Conservation (phyloP, 2,888 invertebrate genomes). For the Watsonalla cultraria region DNA sequence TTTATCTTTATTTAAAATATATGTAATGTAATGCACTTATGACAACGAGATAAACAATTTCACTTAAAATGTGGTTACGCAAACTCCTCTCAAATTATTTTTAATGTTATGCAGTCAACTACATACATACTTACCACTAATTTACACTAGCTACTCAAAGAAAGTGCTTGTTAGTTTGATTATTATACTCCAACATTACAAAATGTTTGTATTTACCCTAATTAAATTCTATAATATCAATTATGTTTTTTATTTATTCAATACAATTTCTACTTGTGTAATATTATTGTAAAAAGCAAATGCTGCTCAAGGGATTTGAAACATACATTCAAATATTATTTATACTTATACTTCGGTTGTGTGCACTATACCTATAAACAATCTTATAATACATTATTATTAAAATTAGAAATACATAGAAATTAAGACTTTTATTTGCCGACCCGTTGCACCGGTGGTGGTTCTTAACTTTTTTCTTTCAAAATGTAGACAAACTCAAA, state of each 20-base stretch:
- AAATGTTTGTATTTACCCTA: conserved; percentile 78
- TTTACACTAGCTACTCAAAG: conserved; percentile 66
- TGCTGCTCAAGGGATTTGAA: neutral
- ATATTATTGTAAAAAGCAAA: neutral
- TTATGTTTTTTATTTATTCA: conserved; percentile 46
- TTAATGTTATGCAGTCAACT: conserved; percentile 39
- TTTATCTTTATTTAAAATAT: conserved; percentile 16
- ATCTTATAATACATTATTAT: too few species aligned
- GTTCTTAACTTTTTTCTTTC: too few species aligned
- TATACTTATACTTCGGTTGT: too few species aligned
- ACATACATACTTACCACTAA: conserved; percentile 51
- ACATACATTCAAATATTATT: too few species aligned
- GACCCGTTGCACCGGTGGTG: too few species aligned
- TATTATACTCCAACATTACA: conserved; percentile 76
- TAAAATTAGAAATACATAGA: too few species aligned
- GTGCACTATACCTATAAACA: too few species aligned
- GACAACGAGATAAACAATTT: neutral
- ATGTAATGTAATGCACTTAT: neutral
- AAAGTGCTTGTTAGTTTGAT: conserved; percentile 75
- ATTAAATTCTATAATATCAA: conserved; percentile 77
- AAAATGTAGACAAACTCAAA: too few species aligned
- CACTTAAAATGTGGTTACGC: neutral
- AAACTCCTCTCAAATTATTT: conserved; percentile 59
- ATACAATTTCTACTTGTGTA: neutral
- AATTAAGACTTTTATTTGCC: too few species aligned